These are phyloP conservation scores for Eleutherodactylus coqui DNA, from an alignment of 2,797 vertebrate genomes.

Conservation along the genomic window DNA sequence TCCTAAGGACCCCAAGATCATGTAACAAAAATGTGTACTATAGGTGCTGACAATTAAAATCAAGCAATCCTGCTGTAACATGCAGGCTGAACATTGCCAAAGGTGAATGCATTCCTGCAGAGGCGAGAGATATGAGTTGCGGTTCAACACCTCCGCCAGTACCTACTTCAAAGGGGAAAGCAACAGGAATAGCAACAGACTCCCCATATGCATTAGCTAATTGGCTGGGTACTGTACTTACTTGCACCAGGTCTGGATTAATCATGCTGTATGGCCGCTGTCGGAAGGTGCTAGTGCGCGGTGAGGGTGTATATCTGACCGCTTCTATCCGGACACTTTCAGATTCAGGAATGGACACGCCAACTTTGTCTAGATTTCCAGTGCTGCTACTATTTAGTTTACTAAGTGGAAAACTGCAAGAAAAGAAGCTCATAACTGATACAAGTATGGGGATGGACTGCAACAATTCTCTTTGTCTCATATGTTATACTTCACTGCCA, in stretches of 20 bases:
- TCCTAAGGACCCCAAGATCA: too few relatives aligned
- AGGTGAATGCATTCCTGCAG: neutral
- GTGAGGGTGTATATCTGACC: conserved; percentile 73
- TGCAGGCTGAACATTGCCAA: neutral
- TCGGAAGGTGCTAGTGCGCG: conserved; percentile 81
- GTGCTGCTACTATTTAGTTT: conserved; percentile 85
- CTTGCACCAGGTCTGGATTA: conserved; percentile 79
- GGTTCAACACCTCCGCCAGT: neutral
- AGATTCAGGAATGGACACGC: conserved; percentile 68
- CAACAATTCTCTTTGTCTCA: too few relatives aligned
- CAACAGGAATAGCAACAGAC: neutral
- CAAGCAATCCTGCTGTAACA: neutral
- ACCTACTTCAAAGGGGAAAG: neutral
- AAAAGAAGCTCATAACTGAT: neutral
- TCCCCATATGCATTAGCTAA: neutral
- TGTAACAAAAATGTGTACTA: too few relatives aligned
- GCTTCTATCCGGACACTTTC: conserved; percentile 75
- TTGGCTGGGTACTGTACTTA: conserved; percentile 59
- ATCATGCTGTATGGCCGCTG: conserved; percentile 87
- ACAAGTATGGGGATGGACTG: neutral
- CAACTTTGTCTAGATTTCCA: conserved; percentile 81
- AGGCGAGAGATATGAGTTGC: too few relatives aligned
- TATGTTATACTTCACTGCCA: too few relatives aligned
- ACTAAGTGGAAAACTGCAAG: conserved; percentile 71
- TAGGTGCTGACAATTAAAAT: too few relatives aligned